Base-by-base conservation (phyloP, 2,113 vertebrate species). In the Echinops telfairi region DNA sequence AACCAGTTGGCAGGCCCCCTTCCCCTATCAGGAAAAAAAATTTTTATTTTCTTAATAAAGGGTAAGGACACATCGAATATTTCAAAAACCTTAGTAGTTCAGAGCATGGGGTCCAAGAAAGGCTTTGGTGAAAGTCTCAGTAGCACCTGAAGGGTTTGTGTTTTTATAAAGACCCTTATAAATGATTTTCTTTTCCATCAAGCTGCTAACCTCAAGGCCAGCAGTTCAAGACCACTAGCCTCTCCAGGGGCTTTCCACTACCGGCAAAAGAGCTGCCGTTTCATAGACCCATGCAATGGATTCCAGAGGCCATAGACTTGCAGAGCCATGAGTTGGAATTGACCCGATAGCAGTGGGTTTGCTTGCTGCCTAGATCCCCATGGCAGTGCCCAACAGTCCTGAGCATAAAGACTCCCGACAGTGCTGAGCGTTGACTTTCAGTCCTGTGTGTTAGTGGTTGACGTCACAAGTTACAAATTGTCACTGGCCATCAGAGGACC, bases 1-100 rank as follows among this genome's bases (percentile, higher is more conserved):
- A 94, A 97, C 95, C 98, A 98, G 96, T 95, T 97, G 97, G 96
- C 97, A 98, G 96, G 89, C 94, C 92, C 58, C 96, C 84, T 79
- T 73, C 47, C 11, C 66, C 27, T 3, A 29, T 17, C 66, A 43
- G 29, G 27, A 81, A 78, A 83, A 90, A 53, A 14, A 53, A 53
- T 53, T 53, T 53, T 53, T 47, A 6, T 53, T 53, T 53, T 53
- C 47, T 53, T 53, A 53, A 53, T 53, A 10, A 53, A 88, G 78
- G 96, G 93, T 95, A 93, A 80, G 94, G 86, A 84, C 86, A 66
- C 92, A 83, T 90, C 83, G 93, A 79, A 53, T 62, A 94, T 95
- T 97, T 92, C 94, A 89, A 95, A 95, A 53, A 84, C 88, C 83
- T 95, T 95, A 83, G 53, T 95, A 95, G 90, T 94, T 97, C 87